Conservation (phyloP, 1,140 invertebrate species). For the Apis laboriosa region DNA sequence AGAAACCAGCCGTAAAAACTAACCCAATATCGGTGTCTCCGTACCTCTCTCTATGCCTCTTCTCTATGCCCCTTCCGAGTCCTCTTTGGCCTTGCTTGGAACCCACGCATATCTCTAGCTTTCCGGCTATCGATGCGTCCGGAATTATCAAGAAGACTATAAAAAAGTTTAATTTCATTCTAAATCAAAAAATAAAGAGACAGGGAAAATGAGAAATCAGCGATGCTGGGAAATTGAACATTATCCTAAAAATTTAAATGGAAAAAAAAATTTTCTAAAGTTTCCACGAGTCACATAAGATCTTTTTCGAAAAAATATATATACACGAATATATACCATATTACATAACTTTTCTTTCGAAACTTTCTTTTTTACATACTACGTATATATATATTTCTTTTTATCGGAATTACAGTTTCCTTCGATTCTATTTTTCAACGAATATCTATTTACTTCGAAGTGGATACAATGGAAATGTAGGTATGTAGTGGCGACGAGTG, state of each 20-base stretch:
- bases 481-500: neutral
- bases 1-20: constrained; percentile 69
- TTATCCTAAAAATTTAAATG: no score
- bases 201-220: no score
- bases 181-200: no score
- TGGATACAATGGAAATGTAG: neutral
- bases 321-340: no score
- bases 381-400: no score
- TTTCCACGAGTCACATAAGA: no score
- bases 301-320: no score
- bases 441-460: neutral
- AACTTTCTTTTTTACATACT: no score
- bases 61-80: constrained; percentile 26
- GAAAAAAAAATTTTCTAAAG: no score
- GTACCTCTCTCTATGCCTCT: constrained; percentile 42
- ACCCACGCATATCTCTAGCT: constrained; percentile 53
- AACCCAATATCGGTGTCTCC: constrained; percentile 67
- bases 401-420: neutral
- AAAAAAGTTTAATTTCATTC: no score
- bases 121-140: neutral
- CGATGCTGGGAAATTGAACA: no score
- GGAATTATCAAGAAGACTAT: neutral
- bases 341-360: no score
- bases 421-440: neutral
- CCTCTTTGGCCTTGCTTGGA: constrained; percentile 35